Evolutionary conservation across 1,140 invertebrate genomes (phyloP), one percentile per base, ranked within the genome.

Genomic region (Leptestheria dahalacensis): DNA sequence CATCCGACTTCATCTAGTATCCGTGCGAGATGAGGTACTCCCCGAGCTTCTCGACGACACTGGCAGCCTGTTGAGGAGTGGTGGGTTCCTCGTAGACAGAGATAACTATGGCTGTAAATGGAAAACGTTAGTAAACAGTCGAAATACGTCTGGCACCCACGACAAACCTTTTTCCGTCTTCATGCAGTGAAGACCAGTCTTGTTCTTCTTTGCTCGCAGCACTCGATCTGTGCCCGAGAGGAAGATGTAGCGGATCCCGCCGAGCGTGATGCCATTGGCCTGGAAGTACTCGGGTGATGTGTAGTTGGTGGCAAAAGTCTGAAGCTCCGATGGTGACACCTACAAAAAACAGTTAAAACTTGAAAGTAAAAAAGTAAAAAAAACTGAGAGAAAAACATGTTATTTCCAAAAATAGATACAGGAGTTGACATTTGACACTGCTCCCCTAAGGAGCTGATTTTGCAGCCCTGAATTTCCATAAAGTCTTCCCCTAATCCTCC

Each of bases 41-140:
- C 78, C 89, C 88, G 80, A 92, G 80, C 79, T 91, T 91, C 82
- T 92, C 89, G 73, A 91, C 88, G 74, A 91, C 87, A 66, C 86
- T 89, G 72, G 88, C 88, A 70, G 88, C 88, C 77, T 92, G 89
- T 76, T 91, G 88, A 73, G 89, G 88, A 77, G 91, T 88, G 75
- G 91, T 88, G 69, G 88, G 88, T 77, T 91, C 88, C 81, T 91
- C 87, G 71, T 92, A 92, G 69, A 91, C 81, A 71, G 88, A 88
- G 73, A 92, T 82, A 72, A 92, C 88, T 72, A 91, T 85, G 71
- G 88, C 86, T 87, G 77, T 4, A 79, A 79, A 58, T 68, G 69
- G 75, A 74, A 71, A 67, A 61, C 67, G 64, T 64, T 41, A 15
- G 10, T 60, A 20, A 57, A 29, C 28, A 21, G 48, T 62, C n/a